A percentile compares a stretch with the other conserved stretches of the same genome.
These are phyloP conservation scores for Coregonus sp. DNA, from an alignment of 2,797 vertebrate species.

Conservation along the genomic window DNA sequence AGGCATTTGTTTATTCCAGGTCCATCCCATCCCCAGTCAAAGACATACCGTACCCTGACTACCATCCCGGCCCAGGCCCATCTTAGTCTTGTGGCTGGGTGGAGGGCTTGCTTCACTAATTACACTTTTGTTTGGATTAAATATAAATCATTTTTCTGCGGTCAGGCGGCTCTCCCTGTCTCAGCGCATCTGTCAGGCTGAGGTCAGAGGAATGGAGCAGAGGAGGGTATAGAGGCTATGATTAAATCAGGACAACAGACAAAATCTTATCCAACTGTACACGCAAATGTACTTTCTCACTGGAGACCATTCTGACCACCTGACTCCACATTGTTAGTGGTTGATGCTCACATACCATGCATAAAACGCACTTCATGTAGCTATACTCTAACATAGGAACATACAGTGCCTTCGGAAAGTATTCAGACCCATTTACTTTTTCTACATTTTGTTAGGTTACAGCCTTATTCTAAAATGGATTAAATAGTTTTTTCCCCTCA, in stretches of 20 bases:
- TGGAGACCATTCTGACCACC: not conserved
- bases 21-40: conserved; percentile 23
- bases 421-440: no score
- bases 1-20: conserved; percentile 36
- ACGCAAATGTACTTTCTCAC: not conserved
- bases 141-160: conserved; percentile 58
- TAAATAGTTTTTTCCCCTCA: no score
- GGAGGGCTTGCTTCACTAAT: conserved; percentile 49
- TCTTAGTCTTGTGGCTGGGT: not conserved
- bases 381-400: not conserved
- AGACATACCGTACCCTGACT: conserved; percentile 9
- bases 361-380: not conserved
- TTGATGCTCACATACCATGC: not conserved
- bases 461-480: no score
- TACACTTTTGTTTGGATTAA: conserved; percentile 66
- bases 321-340: not conserved
- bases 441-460: no score
- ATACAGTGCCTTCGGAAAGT: not conserved
- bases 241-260: no score
- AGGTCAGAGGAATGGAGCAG: conserved; percentile 8
- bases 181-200: conserved; percentile 37
- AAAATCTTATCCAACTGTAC: conserved; percentile 19
- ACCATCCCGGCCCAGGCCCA: not conserved
- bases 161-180: conserved; percentile 36
- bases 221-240: no score